These are phyloP conservation scores for Synchiropus splendidus DNA, from an alignment of 2,113 vertebrate species.

Conservation along the genomic window DNA sequence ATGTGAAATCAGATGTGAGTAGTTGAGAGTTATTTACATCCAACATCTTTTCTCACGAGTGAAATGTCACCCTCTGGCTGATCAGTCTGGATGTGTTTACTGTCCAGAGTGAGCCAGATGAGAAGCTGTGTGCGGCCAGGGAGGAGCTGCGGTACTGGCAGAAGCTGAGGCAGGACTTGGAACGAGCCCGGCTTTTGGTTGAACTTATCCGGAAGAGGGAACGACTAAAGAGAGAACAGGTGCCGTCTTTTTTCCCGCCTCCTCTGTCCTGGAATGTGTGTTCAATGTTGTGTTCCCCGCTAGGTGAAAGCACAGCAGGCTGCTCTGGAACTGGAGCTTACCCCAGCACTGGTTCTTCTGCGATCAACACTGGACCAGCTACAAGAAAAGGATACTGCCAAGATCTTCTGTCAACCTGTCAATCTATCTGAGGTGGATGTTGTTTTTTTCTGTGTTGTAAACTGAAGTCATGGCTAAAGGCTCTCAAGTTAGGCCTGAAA, in stretches of 20 bases:
- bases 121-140: conserved; percentile 84
- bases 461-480: no score
- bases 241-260: conserved; percentile 33
- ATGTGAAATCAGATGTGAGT: no score
- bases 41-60: no score
- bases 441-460: no score
- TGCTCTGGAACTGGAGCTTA: conserved; percentile 84
- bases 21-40: no score
- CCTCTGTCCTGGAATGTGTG: conserved; percentile 4
- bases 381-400: conserved; percentile 87
- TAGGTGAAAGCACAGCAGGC: conserved; percentile 92
- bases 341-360: conserved; percentile 82
- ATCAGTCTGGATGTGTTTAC: conserved; percentile 1
- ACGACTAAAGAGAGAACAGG: conserved; percentile 94
- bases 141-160: conserved; percentile 97
- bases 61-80: no score
- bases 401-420: conserved; percentile 89
- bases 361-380: conserved; percentile 87
- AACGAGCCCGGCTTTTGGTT: conserved; percentile 85
- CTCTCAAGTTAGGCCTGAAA: no score
- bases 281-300: no score
- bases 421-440: conserved; percentile 84
- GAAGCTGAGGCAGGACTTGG: conserved; percentile 90
- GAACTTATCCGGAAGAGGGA: conserved; percentile 96
- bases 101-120: conserved; percentile 82